Evolutionary conservation across 2,797 vertebrate genomes (phyloP).

Genomic region (Urosaurus nigricauda): DNA sequence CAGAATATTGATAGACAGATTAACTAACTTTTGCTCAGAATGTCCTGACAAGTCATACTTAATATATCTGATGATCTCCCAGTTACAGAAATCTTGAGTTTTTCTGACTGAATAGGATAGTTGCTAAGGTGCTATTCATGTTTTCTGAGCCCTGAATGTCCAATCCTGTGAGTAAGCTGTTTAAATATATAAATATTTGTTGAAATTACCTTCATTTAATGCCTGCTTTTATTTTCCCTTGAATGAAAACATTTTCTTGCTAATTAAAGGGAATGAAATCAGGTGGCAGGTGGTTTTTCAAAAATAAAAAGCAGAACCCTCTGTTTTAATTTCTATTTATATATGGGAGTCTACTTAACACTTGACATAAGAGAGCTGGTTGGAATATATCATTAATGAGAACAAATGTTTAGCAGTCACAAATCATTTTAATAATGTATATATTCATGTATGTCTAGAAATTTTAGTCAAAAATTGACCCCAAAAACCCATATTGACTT

Average conservation of each 20-base stretch:
- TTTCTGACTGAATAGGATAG: not conserved
- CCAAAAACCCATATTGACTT: too few species aligned
- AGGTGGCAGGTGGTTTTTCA: not conserved
- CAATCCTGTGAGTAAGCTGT: too few species aligned
- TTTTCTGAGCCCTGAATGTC: not conserved
- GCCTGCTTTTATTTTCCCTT: not conserved
- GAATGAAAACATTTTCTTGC: not conserved
- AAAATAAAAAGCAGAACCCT: not conserved
- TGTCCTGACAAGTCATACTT: not conserved
- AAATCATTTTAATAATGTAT: not conserved
- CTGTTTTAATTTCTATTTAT: not conserved
- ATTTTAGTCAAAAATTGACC: too few species aligned
- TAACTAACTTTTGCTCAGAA: not conserved
- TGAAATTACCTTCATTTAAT: not conserved
- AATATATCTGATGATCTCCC: not conserved
- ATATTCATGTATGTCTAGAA: too few species aligned
- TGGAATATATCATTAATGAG: slow-evolving; percentile 17
- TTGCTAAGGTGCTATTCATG: not conserved
- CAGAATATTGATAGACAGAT: not conserved
- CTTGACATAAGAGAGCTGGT: not conserved
- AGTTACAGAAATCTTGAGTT: not conserved
- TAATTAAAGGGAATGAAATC: not conserved
- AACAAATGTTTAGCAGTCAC: not conserved
- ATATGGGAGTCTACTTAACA: not conserved
- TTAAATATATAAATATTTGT: not conserved